A percentile compares a stretch with the other conserved stretches of the same genome.
phyloP scores from a whole-genome alignment of 2,888 invertebrate genomes.

The Nomada flava region DNA sequence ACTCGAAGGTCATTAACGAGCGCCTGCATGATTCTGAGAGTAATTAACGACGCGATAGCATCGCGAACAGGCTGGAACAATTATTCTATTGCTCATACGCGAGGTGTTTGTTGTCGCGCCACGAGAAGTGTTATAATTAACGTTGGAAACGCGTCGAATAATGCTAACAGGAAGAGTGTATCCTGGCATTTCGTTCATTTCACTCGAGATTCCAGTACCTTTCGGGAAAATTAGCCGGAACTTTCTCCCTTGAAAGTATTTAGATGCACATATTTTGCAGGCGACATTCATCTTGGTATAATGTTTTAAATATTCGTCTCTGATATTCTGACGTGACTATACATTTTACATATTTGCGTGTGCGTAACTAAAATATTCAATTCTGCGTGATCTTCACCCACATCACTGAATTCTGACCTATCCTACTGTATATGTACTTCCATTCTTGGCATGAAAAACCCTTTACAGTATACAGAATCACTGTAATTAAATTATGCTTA shows the following conservation, averaged over 20 bases:
- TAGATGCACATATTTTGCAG: background rate
- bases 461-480: no score
- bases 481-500: no score
- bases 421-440: background rate
- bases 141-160: conserved; percentile 22
- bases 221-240: conserved; percentile 28
- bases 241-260: conserved; percentile 32
- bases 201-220: background rate
- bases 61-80: conserved; percentile 59
- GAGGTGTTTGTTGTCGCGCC: conserved; percentile 41
- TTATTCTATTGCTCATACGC: conserved; percentile 45
- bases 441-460: no score
- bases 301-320: no score
- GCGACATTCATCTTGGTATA: no score
- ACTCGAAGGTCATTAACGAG: conserved; percentile 82
- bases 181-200: conserved; percentile 1
- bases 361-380: no score
- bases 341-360: no score
- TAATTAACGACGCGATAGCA: conserved; percentile 65
- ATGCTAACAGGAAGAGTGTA: conserved; percentile 23
- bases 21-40: conserved; percentile 56
- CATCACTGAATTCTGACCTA: no score
- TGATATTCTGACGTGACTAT: no score
- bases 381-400: no score
- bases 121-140: conserved; percentile 32